Conservation (phyloP, 1,140 invertebrate genomes). For the Oscheius sp. region DNA sequence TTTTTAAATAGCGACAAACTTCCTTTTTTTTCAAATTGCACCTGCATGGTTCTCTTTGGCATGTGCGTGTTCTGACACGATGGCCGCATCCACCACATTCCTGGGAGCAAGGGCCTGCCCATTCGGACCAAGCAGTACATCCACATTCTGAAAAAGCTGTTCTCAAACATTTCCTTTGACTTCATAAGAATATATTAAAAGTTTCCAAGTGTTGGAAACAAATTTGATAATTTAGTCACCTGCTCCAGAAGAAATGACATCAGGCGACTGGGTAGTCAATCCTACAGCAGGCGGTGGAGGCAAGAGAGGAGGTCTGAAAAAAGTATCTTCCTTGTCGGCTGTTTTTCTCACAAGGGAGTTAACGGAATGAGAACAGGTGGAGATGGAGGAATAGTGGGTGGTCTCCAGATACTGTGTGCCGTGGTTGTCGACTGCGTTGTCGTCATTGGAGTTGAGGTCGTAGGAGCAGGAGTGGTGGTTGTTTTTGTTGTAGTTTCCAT, state of each 20-base stretch:
- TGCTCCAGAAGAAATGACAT: constrained; percentile 17
- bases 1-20: not conserved
- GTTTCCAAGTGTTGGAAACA: no score
- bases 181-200: not conserved
- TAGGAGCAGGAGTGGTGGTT: constrained; percentile 16
- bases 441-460: constrained; percentile 22
- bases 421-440: not conserved
- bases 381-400: not conserved
- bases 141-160: constrained; percentile 40
- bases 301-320: constrained; percentile 14
- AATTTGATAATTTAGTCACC: not conserved
- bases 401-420: not conserved
- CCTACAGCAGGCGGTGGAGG: not conserved
- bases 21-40: not conserved
- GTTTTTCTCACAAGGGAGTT: not conserved
- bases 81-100: constrained; percentile 57
- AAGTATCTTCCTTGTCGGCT: not conserved
- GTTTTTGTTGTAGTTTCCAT: constrained; percentile 33
- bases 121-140: constrained; percentile 51
- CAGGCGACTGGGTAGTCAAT: constrained; percentile 16
- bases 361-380: not conserved
- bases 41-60: constrained; percentile 32
- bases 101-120: constrained; percentile 50
- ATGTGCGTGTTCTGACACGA: constrained; percentile 43
- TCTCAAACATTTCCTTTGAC: not conserved